These are phyloP conservation scores for Trichopoda pennipes DNA, from an alignment of 2,888 invertebrate species.

Conservation along the genomic window DNA sequence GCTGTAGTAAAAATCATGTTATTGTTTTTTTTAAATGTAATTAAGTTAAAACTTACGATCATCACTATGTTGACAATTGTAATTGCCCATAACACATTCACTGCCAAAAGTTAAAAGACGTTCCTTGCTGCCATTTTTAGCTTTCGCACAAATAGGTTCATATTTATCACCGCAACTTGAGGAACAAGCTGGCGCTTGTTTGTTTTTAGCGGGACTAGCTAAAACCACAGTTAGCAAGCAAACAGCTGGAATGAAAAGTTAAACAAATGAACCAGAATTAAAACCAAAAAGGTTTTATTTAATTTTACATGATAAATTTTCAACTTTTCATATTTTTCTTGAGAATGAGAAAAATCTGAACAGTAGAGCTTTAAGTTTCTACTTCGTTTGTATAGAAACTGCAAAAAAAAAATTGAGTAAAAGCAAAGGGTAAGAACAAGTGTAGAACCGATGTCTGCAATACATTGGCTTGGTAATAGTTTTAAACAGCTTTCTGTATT, in stretches of 20 bases:
- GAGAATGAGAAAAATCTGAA: no score
- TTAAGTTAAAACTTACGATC: slow-evolving; percentile 74
- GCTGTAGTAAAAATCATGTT: slow-evolving; percentile 70
- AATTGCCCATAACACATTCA: slow-evolving; percentile 77
- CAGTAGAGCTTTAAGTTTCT: no score
- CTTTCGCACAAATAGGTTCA: slow-evolving; percentile 77
- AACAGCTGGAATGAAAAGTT: slow-evolving; percentile 70
- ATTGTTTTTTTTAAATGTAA: neutral
- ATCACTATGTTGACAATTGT: slow-evolving; percentile 79
- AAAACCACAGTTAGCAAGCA: slow-evolving; percentile 73
- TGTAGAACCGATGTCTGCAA: no score
- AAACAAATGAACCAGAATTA: slow-evolving; percentile 16
- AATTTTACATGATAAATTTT: no score
- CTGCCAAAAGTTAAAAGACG: slow-evolving; percentile 78
- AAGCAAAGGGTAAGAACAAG: no score
- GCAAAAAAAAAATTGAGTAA: no score
- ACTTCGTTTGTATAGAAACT: no score
- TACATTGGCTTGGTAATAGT: no score
- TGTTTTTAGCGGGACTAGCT: slow-evolving; percentile 75
- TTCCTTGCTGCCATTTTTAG: slow-evolving; percentile 76
- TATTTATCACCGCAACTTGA: slow-evolving; percentile 74
- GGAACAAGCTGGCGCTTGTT: slow-evolving; percentile 72
- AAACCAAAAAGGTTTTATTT: neutral
- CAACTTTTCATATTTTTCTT: no score
- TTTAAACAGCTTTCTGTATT: no score